A percentile compares a stretch with the other conserved stretches of the same genome.
phyloP scores from a whole-genome alignment of 1,140 invertebrate species.

The Cotesia glomerata region DNA sequence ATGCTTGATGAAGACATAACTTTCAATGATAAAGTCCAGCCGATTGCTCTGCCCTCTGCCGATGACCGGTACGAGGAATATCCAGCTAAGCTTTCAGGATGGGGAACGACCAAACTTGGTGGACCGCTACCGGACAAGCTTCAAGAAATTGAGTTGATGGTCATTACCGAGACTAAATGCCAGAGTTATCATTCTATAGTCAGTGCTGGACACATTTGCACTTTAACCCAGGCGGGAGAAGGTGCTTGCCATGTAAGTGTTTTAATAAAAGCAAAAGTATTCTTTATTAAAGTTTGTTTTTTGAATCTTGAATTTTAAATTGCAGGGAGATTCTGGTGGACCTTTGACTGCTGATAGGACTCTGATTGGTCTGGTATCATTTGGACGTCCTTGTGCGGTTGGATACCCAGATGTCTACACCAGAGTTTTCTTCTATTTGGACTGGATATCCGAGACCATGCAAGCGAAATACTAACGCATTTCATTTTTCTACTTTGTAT shows the following conservation, averaged over 20 bases:
- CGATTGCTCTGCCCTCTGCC: conserved; percentile 33
- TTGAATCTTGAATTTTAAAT: conserved; percentile 8
- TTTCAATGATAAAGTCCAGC: conserved; percentile 47
- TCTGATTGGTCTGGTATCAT: conserved; percentile 68
- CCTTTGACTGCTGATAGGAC: conserved; percentile 55
- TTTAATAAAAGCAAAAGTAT: too few species aligned
- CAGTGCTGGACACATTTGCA: conserved; percentile 65
- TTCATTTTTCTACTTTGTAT: too few species aligned
- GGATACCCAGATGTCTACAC: conserved; percentile 69
- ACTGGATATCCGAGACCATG: conserved; percentile 29
- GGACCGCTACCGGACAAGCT: conserved; percentile 37
- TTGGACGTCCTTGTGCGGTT: conserved; percentile 67
- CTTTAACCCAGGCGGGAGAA: conserved; percentile 66
- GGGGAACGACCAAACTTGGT: conserved; percentile 51
- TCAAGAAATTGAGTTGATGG: conserved; percentile 34
- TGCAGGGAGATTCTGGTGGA: conserved; percentile 65
- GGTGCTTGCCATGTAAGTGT: conserved; percentile 66
- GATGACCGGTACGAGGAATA: conserved; percentile 37
- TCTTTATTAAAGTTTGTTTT: not conserved
- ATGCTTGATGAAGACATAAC: conserved; percentile 45
- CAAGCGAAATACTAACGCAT: too few species aligned
- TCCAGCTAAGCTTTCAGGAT: conserved; percentile 53
- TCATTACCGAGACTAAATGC: conserved; percentile 34
- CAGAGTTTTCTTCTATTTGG: conserved; percentile 46
- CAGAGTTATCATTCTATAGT: conserved; percentile 25